Percentiles rank a stretch among this genome's conserved stretches.
Evolutionary conservation across 2,888 invertebrate species (phyloP).

Genomic region (Drosophila paramelanica): DNA sequence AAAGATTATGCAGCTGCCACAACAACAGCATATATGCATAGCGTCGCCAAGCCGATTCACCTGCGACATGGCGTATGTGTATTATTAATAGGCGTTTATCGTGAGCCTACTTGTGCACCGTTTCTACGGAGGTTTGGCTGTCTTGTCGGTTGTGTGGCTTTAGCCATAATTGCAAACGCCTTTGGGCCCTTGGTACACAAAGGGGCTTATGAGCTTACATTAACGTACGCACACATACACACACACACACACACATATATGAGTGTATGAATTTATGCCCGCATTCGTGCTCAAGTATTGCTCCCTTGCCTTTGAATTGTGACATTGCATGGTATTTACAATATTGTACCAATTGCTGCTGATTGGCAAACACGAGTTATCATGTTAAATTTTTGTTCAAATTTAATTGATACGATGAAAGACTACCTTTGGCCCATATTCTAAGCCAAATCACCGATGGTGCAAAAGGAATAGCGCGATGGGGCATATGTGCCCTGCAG

Average conservation of each 20-base stretch:
- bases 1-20: conserved; percentile 24
- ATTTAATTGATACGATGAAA: neutral
- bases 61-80: conserved; percentile 61
- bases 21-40: neutral
- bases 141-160: conserved; percentile 29
- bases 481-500: conserved; percentile 13
- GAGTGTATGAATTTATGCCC: neutral
- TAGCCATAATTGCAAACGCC: conserved; percentile 62
- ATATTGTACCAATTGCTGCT: conserved; percentile 1
- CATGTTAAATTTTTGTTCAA: conserved; percentile 3
- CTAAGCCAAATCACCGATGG: conserved; percentile 8
- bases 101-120: conserved; percentile 40
- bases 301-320: neutral
- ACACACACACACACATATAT: neutral
- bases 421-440: neutral
- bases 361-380: conserved; percentile 3
- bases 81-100: conserved; percentile 70
- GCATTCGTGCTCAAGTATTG: conserved; percentile 1
- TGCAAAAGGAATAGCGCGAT: neutral
- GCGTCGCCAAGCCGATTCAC: conserved; percentile 34
- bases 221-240: conserved; percentile 14
- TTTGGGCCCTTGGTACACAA: conserved; percentile 32
- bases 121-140: conserved; percentile 22
- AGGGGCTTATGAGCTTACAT: conserved; percentile 4
- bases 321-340: too few species aligned